Base-by-base conservation (phyloP, 2,113 vertebrate genomes). In the Theristicus caerulescens region DNA sequence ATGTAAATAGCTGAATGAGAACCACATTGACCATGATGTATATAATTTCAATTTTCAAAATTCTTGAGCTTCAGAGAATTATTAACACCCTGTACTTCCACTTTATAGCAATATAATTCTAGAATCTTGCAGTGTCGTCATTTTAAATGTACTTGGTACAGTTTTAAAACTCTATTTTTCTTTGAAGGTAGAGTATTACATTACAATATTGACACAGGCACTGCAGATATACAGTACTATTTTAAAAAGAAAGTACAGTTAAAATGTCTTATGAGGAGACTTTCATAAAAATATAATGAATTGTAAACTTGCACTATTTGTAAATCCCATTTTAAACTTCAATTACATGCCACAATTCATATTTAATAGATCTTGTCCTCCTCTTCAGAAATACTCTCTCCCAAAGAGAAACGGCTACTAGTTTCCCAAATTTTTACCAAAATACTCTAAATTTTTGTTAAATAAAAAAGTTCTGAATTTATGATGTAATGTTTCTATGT, bases 101-200 rank as follows among this genome's bases (percentile, higher is more conserved):
- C 57, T 96, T 95, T 51, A 64, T 64, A 74, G 74, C 81, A 89
- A 96, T 49, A 84, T 55, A 97, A 72, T 95, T 97, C 94, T 69
- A 95, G 82, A 95, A 97, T 86, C 86, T 93, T 93, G 52, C 44
- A 89, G 54, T 85, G 25, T 97, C 88, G 83, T 96, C 66, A 92
- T 95, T 97, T 95, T 95, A 92, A 97, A 97, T 90, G 78, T 79
- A 95, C 42, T 96, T 71, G 4, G 54, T 94, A 96, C 82, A 93
- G 84, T 91, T 96, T 89, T 80, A 95, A 97, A 97, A 97, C 71
- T 95, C 13, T 96, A 73, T 95, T 97, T 96, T 97, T 98, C 93
- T 96, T 97, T 94, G 71, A 95, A 96, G 84, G 44, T 96, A 69
- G 42, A 84, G 27, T 88, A 88, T 91, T 97, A 96, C 81, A 94